phyloP scores from a whole-genome alignment of 2,797 vertebrate species.

The Kryptopterus vitreolus region DNA sequence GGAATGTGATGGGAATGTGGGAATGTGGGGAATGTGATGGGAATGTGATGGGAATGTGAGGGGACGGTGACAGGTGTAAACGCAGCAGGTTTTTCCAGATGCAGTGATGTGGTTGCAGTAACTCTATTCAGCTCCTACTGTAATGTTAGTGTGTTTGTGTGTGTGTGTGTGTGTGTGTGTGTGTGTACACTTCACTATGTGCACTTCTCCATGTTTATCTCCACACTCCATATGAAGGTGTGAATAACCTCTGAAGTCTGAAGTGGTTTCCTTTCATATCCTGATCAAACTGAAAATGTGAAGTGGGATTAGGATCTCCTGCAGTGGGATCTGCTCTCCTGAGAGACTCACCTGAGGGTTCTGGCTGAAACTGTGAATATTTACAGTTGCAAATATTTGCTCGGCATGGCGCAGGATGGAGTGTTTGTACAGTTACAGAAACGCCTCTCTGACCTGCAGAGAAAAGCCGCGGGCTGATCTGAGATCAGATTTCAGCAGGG shows the following conservation, averaged over 20 bases:
- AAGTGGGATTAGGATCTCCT: not conserved
- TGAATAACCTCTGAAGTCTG: not conserved
- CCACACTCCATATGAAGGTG: not conserved
- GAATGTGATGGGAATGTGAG: no score
- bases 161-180: not conserved
- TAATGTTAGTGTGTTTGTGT: not conserved
- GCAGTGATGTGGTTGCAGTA: not conserved
- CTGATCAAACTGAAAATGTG: not conserved
- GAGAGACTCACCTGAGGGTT: not conserved
- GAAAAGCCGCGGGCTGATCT: not conserved
- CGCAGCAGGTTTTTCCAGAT: not conserved
- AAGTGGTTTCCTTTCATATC: not conserved
- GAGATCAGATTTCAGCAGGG: constrained; percentile 2
- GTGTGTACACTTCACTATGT: not conserved
- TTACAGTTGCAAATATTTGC: constrained; percentile 34
- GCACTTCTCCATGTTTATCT: not conserved
- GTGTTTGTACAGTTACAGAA: constrained; percentile 31
- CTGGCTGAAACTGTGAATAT: constrained; percentile 17
- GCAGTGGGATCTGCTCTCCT: no score
- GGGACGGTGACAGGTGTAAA: no score
- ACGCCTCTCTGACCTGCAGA: not conserved
- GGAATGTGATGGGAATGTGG: no score
- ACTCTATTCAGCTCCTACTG: not conserved
- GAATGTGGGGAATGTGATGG: no score
- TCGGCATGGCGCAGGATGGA: not conserved